phyloP scores from a whole-genome alignment of 1,140 invertebrate species.

The Scaptomyza hsui region DNA sequence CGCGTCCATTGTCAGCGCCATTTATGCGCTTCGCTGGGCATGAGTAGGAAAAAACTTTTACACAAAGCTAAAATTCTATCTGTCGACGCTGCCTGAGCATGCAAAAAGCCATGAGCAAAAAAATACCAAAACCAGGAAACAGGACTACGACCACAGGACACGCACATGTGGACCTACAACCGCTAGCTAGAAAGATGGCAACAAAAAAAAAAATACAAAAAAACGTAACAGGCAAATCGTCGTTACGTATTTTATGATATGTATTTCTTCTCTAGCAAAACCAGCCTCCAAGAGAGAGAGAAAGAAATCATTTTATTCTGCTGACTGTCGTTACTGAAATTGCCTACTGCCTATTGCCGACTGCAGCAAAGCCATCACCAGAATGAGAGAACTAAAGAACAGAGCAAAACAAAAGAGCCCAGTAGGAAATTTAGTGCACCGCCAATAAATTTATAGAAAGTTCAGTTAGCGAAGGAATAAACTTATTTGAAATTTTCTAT shows the following conservation, averaged over 20 bases:
- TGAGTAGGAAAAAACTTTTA: slow-evolving; percentile 55
- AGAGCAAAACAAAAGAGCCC: slow-evolving; percentile 22
- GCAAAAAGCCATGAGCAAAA: slow-evolving; percentile 63
- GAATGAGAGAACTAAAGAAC: not conserved
- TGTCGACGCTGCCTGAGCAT: slow-evolving; percentile 63
- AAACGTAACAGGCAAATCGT: slow-evolving; percentile 57
- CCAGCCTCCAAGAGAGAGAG: slow-evolving; percentile 7
- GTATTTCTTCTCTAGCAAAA: slow-evolving; percentile 54
- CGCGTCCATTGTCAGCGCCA: slow-evolving; percentile 70
- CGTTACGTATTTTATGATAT: slow-evolving; percentile 76
- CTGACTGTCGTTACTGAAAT: slow-evolving; percentile 78
- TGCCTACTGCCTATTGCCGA: slow-evolving; percentile 70
- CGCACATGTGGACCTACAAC: slow-evolving; percentile 37
- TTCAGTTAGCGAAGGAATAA: not conserved
- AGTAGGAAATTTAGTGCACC: slow-evolving; percentile 45
- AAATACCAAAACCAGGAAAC: slow-evolving; percentile 13
- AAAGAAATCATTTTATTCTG: slow-evolving; percentile 77
- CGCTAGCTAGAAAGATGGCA: slow-evolving; percentile 10
- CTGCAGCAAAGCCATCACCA: slow-evolving; percentile 17
- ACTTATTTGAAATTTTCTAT: no score
- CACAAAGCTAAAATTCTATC: slow-evolving; percentile 78
- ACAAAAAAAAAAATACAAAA: not conserved
- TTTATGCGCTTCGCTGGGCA: slow-evolving; percentile 72
- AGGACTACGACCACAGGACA: slow-evolving; percentile 59
- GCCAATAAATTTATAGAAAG: slow-evolving; percentile 1